These are phyloP conservation scores for Ramphastos sulfuratus DNA, from an alignment of 2,113 vertebrate genomes.

Conservation along the genomic window DNA sequence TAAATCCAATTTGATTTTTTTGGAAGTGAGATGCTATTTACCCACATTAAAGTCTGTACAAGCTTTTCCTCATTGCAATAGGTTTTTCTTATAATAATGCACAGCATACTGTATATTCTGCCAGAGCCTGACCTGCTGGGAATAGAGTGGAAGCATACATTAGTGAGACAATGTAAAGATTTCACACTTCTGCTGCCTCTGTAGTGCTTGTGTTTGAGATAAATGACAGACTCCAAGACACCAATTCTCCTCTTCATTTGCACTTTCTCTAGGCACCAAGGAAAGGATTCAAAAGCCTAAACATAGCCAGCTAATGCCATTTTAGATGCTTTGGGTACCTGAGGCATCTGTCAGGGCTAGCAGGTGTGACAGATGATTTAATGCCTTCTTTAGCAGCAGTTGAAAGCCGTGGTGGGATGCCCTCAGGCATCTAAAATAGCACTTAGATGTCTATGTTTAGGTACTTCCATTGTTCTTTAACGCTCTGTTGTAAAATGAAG, in stretches of 20 bases:
- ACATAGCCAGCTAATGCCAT: constrained; percentile 12
- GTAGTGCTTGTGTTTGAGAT: background rate
- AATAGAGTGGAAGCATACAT: background rate
- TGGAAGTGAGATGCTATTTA: background rate
- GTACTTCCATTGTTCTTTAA: background rate
- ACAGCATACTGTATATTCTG: background rate
- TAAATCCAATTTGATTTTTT: constrained; percentile 1
- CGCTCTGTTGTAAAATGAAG: background rate
- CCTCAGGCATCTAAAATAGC: background rate
- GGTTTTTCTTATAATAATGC: background rate
- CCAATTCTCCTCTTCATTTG: background rate
- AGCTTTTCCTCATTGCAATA: background rate
- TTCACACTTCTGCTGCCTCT: constrained; percentile 3
- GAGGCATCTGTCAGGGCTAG: constrained; percentile 41
- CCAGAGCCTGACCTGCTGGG: background rate
- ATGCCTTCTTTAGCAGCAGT: constrained; percentile 8
- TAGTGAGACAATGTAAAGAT: constrained; percentile 42
- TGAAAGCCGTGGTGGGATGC: constrained; percentile 5
- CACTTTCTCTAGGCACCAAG: background rate
- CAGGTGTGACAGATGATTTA: constrained; percentile 52
- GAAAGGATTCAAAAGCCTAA: background rate
- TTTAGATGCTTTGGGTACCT: constrained; percentile 39
- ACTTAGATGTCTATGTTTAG: background rate
- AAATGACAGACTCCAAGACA: constrained; percentile 17
- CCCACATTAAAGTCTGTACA: background rate